Evolutionary conservation across 2,888 invertebrate genomes (phyloP), one percentile per base, ranked within the genome.

Genomic region (Polia nebulosa): DNA sequence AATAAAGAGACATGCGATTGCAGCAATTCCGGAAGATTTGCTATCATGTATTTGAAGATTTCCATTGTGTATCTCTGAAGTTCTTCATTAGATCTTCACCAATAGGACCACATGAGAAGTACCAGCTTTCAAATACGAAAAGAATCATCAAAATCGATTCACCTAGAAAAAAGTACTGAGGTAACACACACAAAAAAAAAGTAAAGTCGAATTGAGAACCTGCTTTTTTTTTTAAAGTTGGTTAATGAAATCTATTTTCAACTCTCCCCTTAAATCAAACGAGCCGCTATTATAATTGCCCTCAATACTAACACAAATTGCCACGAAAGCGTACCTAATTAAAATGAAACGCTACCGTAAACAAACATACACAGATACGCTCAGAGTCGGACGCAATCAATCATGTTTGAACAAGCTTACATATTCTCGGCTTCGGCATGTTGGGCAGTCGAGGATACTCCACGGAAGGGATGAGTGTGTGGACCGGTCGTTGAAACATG

Each of bases 381-480:
- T 75, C 29, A 53, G 49, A 64, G 56, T 69, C 67, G 59, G 59
- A 76, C 70, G 68, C 75, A 78, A 84, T 84, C 80, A 84, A 82
- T 78, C 81, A 73, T 72, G 78, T 78, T 79, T 79, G 72, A 76
- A 81, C 81, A 80, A 68, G 82, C 66, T 78, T 61, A 71, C 74
- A 57, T 70, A 75, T 65, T 70, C 77, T 29, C 62, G 58, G 44
- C 22, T 49, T 69, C 52, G 27, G 60, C 39, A 61, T 60, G 68
- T 68, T 15, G 69, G 45, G 22, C 29, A 53, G 44, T 66, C 9
- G 59, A 68, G 57, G 39, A 51, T 39, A 34, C 80, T 65, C 22
- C 20, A 58, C 49, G 34, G 27, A 36, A 41, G 69, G 52, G 49
- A 62, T 25, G 61, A 49, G 64, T 80, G 57, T 73, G 57, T 36